Evolutionary conservation across 2,888 invertebrate species (phyloP).

Genomic region (Scaptomyza reducta): DNA sequence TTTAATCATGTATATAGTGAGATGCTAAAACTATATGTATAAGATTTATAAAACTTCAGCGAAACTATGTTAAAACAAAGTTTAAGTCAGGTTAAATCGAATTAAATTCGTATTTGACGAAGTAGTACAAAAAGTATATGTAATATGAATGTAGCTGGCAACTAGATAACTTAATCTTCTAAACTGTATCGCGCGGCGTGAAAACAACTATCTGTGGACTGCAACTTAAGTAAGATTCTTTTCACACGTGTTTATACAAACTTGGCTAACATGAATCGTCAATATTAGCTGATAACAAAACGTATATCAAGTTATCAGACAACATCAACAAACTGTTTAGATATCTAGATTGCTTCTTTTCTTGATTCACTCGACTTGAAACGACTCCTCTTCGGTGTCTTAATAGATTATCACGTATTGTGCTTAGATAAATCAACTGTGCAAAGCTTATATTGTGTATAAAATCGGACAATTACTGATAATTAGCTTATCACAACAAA

Average conservation of each 20-base stretch:
- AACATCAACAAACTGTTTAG: background rate
- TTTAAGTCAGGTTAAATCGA: background rate
- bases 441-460: no score
- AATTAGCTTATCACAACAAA: conserved; percentile 45
- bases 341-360: background rate
- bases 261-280: background rate
- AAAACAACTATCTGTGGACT: background rate
- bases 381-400: background rate
- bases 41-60: background rate
- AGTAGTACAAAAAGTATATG: background rate
- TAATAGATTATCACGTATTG: no score
- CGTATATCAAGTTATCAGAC: background rate
- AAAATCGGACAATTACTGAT: conserved; percentile 31
- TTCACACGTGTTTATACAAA: conserved; percentile 3
- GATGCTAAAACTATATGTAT: no score
- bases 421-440: no score
- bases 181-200: background rate
- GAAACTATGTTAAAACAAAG: background rate
- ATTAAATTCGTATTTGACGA: background rate
- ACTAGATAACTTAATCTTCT: background rate
- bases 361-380: background rate
- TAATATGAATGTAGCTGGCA: background rate
- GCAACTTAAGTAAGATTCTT: background rate
- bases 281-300: conserved; percentile 5
- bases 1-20: no score